Base-by-base conservation (phyloP, 2,797 vertebrate genomes). In the Semaprochilodus insignis region DNA sequence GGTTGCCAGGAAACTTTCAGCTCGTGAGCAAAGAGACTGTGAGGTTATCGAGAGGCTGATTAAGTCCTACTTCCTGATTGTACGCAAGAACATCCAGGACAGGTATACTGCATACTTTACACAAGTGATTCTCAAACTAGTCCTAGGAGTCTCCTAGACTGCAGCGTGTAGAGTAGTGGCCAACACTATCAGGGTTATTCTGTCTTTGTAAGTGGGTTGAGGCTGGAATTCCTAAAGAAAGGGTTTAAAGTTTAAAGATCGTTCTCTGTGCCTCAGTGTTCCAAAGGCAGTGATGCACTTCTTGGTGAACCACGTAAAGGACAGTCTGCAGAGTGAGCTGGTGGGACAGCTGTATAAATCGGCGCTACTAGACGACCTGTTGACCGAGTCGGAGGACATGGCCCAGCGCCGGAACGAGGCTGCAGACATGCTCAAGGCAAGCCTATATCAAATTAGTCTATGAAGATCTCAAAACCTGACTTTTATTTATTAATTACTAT, bases 211-310 rank as follows among this genome's bases (percentile, higher is more conserved):
- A 54, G 15, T 66, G 36, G 17, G 23, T 10, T 44, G 5, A 44
- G 40, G 40, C 10, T 48, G 44, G 11, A 48, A 48, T 48, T 48
- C 44, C 44, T 10, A 48, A 1, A 10, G 44, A 48, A 13, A 13
- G 3, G 31, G 31, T 31, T 31, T 31, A 31, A 31, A 10, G 44
- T 48, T 48, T 48, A 48, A 10, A 48, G 44, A 48, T 16, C 19
- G 55, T 17, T 72, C 27, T 8, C 1, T 88, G 69, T 92, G 59
- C 48, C 66, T 52, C 92, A 99, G 98, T 80, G 98, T 99, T 86
- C 98, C 98, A 72, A 99, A 99, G 91, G 98, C 98, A 5, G 98
- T 99, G 88, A 99, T 99, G 98, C 97, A 99, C 93, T 99, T 99
- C 91, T 94, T 99, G 91, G 98, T 99, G 86, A 99, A 99, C 92